Conservation (phyloP, 2,113 vertebrate species). For the Nansenia antarctica region DNA sequence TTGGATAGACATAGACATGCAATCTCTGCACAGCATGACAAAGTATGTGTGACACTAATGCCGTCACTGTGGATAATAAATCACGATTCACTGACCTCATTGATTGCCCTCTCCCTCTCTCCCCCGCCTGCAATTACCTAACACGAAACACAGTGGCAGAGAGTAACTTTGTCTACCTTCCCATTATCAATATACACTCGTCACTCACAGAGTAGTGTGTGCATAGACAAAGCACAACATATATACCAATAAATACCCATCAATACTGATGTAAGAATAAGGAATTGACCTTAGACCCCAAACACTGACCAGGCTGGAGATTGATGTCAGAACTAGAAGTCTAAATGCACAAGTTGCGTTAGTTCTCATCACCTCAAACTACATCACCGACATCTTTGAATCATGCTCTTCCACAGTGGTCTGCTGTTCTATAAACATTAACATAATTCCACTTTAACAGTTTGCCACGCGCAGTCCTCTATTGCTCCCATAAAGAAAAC, state of each 20-base stretch:
- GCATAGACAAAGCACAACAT: neutral
- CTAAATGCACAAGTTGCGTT: neutral
- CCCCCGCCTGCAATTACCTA: conserved; percentile 43
- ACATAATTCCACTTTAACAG: neutral
- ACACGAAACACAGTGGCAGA: conserved; percentile 24
- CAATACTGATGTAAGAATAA: neutral
- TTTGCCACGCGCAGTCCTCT: too few species aligned
- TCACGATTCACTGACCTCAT: conserved; percentile 60
- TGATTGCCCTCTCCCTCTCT: conserved; percentile 44
- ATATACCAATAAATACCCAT: neutral
- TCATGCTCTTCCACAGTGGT: neutral
- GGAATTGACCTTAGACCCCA: neutral
- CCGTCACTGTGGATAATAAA: conserved; percentile 54
- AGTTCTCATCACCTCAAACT: neutral
- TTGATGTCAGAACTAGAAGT: neutral
- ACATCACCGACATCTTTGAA: too few species aligned
- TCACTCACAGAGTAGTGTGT: neutral
- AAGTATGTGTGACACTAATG: conserved; percentile 54
- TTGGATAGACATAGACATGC: conserved; percentile 28
- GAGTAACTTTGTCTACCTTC: conserved; percentile 9
- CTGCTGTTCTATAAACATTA: neutral
- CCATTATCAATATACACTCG: conserved; percentile 22
- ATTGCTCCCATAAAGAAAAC: neutral
- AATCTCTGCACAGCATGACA: conserved; percentile 47
- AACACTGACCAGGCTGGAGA: too few species aligned